Percentiles rank a stretch among this genome's conserved stretches.
Conservation (phyloP, 2,113 vertebrate species). For the Paramisgurnus dabryanus region DNA sequence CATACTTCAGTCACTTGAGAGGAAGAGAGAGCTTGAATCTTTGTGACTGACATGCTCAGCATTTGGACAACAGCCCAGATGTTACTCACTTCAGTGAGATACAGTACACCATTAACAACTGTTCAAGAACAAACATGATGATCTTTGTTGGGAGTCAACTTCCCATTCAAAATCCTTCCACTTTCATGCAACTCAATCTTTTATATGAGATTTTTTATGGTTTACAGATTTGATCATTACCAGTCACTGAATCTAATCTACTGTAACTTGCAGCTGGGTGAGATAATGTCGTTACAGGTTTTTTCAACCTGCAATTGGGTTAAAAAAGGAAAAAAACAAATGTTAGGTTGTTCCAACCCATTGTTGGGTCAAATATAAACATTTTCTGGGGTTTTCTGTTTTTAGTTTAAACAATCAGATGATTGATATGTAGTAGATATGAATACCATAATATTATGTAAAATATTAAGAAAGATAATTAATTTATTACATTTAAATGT, state of each 20-base stretch:
- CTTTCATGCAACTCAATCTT: background rate
- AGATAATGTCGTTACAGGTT: too few relatives aligned
- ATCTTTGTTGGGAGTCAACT: conserved; percentile 19
- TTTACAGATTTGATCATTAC: conserved; percentile 18
- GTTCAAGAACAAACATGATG: background rate
- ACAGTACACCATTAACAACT: background rate
- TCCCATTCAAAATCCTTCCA: background rate
- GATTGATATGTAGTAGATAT: too few relatives aligned
- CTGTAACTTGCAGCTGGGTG: background rate
- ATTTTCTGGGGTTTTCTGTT: too few relatives aligned
- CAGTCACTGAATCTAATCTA: background rate
- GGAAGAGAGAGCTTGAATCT: background rate
- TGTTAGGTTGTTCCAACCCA: too few relatives aligned
- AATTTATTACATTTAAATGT: background rate
- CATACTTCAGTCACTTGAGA: background rate
- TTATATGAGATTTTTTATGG: conserved; percentile 18
- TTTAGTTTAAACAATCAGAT: too few relatives aligned
- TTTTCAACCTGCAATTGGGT: too few relatives aligned
- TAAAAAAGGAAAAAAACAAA: too few relatives aligned
- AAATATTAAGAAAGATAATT: too few relatives aligned
- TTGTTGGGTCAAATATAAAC: too few relatives aligned
- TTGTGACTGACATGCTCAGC: conserved; percentile 18
- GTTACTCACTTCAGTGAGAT: conserved; percentile 30
- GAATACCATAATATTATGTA: too few relatives aligned
- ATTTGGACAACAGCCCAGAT: conserved; percentile 41